Percentiles rank a stretch among this genome's conserved stretches.
Conservation (phyloP, 2,113 vertebrate species). For the Aldabrachelys gigantea region DNA sequence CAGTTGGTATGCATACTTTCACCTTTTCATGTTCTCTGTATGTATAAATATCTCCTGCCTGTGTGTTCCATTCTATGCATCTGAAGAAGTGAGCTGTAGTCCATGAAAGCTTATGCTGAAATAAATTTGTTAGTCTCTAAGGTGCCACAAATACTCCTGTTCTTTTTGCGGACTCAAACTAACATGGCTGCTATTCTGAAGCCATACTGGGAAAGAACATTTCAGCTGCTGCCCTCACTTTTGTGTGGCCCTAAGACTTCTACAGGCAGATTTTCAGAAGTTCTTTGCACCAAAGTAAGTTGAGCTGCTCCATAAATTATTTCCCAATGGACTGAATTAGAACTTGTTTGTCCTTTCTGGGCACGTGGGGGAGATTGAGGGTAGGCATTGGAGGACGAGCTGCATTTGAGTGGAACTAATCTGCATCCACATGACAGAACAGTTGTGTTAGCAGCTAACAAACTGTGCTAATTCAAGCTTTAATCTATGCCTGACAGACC, state of each 20-base stretch:
- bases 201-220: neutral
- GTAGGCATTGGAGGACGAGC: neutral
- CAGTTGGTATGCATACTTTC: too few species aligned
- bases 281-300: neutral
- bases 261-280: neutral
- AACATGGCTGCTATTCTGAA: too few species aligned
- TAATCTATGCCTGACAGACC: neutral
- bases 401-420: neutral
- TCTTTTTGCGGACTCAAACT: too few species aligned
- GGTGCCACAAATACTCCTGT: too few species aligned
- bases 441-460: too few species aligned
- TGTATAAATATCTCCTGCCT: too few species aligned
- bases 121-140: too few species aligned
- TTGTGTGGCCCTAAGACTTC: too few species aligned
- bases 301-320: neutral
- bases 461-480: neutral
- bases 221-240: neutral
- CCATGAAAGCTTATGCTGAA: too few species aligned
- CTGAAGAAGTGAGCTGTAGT: too few species aligned
- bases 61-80: too few species aligned
- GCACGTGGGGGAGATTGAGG: neutral
- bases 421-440: neutral
- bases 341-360: neutral
- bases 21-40: too few species aligned
- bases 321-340: neutral